These are phyloP conservation scores for Cephus sareptanus DNA, from an alignment of 2,888 invertebrate species.

Conservation along the genomic window DNA sequence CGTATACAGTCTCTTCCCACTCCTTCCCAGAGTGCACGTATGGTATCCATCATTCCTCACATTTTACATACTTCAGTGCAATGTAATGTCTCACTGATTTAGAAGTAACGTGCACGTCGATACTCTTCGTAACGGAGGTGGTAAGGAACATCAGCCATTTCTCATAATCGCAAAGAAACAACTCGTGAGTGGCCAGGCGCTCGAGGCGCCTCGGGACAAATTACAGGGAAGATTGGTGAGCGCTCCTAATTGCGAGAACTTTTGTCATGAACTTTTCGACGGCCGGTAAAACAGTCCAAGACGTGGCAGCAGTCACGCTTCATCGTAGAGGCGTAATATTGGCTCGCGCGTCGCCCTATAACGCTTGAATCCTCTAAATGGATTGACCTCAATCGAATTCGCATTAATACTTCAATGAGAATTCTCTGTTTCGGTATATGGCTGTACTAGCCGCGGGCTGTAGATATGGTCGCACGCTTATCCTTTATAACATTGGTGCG, in stretches of 20 bases:
- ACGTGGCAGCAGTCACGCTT: background rate
- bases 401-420: background rate
- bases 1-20: background rate
- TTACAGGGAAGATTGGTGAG: background rate
- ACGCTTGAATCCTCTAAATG: background rate
- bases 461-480: background rate
- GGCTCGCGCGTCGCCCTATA: background rate
- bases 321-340: background rate
- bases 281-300: background rate
- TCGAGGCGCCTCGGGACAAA: background rate
- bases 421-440: background rate
- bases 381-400: background rate
- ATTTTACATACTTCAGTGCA: background rate
- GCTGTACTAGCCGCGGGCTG: background rate
- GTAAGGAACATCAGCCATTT: background rate
- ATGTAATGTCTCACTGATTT: background rate
- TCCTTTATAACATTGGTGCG: background rate
- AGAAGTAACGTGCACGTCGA: background rate
- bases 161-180: background rate
- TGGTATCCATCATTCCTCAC: background rate
- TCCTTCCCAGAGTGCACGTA: background rate
- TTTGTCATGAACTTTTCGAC: background rate
- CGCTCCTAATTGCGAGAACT: background rate
- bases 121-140: background rate
- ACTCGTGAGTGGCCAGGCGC: background rate